Evolutionary conservation across 2,797 vertebrate genomes (phyloP), one percentile per base, ranked within the genome.

Genomic region (Hoplostethus atlanticus): DNA sequence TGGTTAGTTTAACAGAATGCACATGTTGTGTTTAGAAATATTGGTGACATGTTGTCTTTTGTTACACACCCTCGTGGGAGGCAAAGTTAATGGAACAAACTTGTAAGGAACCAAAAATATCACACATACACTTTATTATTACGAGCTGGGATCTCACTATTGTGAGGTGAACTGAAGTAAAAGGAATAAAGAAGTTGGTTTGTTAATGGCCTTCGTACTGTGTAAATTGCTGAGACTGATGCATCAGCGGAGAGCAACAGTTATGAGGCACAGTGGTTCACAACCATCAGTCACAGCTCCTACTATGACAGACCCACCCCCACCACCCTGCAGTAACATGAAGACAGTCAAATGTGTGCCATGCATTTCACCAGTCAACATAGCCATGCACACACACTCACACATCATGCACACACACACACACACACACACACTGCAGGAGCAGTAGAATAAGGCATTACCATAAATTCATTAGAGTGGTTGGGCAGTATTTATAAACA

Each of bases 111-210:
- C 11, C 36, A 46, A 67, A 74, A 74, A 61, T 57, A 59, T 10
- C 64, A 76, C 56, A 65, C 64, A 64, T 28, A 68, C 30, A n/a
- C 64, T 78, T 77, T 55, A 84, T 82, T 76, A 87, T 83, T 77
- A 68, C 73, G 56, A 73, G 61, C 83, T 74, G 48, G 28, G 61
- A 55, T 60, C 81, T 80, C 17, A 31, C 76, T 81, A 77, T 48
- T 81, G 71, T 76, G 70, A 76, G 83, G 72, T 86, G 34, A 91
- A 87, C 79, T 94, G 93, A 94, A 93, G 94, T 95, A 94, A 96
- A 96, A 96, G 96, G 94, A 96, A 96, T 96, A 95, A 96, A 97
- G 91, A 94, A 94, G 95, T 91, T 93, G 94, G 91, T 95, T 95
- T 93, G 94, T 94, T 96, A 84, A 89, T 85, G 80, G 87, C 81